A percentile compares a stretch with the other conserved stretches of the same genome.
phyloP scores from a whole-genome alignment of 2,888 invertebrate genomes.

The Chamaedrilus cognettii region DNA sequence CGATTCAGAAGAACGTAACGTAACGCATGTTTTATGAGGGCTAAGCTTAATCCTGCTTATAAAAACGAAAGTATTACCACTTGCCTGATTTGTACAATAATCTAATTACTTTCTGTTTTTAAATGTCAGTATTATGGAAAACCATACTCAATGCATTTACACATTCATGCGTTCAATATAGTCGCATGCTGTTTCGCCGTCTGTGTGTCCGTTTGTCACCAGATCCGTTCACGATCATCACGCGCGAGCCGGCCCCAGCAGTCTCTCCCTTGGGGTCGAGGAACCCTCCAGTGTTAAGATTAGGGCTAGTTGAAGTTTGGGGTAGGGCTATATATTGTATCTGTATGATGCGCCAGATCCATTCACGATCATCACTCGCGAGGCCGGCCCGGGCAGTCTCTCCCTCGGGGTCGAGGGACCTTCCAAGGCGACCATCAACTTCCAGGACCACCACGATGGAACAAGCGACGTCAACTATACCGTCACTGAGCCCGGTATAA shows the following conservation, averaged over 20 bases:
- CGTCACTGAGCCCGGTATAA: conserved; percentile 90
- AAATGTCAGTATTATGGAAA: too few relatives aligned
- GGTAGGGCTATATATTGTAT: too few relatives aligned
- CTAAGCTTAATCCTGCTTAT: too few relatives aligned
- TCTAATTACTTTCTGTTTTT: not conserved
- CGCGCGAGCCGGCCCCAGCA: conserved; percentile 98
- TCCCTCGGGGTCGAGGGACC: conserved; percentile 98
- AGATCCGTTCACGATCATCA: conserved; percentile 86
- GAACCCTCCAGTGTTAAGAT: conserved; percentile 99
- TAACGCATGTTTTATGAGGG: too few relatives aligned
- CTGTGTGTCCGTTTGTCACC: too few relatives aligned
- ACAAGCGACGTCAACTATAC: conserved; percentile 95
- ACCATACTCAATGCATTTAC: too few relatives aligned
- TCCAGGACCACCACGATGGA: conserved; percentile 83
- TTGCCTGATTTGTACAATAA: not conserved
- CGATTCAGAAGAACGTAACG: too few relatives aligned
- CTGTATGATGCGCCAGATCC: too few relatives aligned
- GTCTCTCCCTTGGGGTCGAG: conserved; percentile 93
- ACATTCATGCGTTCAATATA: too few relatives aligned
- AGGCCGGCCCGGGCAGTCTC: conserved; percentile 95
- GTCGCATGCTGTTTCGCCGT: too few relatives aligned
- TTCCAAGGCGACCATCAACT: conserved; percentile 96
- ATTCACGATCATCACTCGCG: conserved; percentile 95
- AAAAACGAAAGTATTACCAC: too few relatives aligned
- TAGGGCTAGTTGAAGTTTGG: too few relatives aligned